phyloP scores from a whole-genome alignment of 2,888 invertebrate genomes.

The Exephanes ischioxanthus region DNA sequence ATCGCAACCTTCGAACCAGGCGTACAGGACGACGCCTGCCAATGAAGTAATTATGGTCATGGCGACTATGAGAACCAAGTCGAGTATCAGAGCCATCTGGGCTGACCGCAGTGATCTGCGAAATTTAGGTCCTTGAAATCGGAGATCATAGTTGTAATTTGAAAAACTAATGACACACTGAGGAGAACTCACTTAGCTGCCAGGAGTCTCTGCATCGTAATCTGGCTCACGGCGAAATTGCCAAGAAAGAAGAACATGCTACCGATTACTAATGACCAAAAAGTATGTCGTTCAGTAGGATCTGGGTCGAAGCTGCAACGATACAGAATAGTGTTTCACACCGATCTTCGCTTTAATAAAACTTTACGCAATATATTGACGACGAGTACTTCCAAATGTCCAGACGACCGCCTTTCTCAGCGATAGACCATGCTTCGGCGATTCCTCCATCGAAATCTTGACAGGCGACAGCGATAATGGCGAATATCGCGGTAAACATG shows the following conservation, averaged over 20 bases:
- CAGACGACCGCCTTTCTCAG: slow-evolving; percentile 89
- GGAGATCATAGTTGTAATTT: background rate
- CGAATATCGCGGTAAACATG: slow-evolving; percentile 93
- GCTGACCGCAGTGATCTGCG: slow-evolving; percentile 87
- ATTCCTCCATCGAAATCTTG: slow-evolving; percentile 90
- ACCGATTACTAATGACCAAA: slow-evolving; percentile 92
- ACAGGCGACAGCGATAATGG: slow-evolving; percentile 90
- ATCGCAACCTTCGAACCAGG: slow-evolving; percentile 93
- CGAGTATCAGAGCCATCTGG: slow-evolving; percentile 91
- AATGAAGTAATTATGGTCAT: slow-evolving; percentile 89
- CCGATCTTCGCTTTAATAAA: background rate
- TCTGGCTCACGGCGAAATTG: slow-evolving; percentile 94
- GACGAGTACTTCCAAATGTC: slow-evolving; percentile 88
- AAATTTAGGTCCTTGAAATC: background rate
- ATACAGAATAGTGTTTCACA: background rate
- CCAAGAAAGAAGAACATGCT: slow-evolving; percentile 91
- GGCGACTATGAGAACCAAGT: slow-evolving; percentile 90
- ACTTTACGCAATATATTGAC: background rate
- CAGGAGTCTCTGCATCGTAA: slow-evolving; percentile 91
- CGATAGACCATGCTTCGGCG: slow-evolving; percentile 89
- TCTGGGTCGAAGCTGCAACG: slow-evolving; percentile 89
- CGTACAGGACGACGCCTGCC: slow-evolving; percentile 92
- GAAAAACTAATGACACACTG: background rate
- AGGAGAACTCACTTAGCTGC: slow-evolving; percentile 88
- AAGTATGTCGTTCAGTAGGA: slow-evolving; percentile 92